Conservation (phyloP, 2,888 invertebrate genomes). For the Sinotaia quadrata region DNA sequence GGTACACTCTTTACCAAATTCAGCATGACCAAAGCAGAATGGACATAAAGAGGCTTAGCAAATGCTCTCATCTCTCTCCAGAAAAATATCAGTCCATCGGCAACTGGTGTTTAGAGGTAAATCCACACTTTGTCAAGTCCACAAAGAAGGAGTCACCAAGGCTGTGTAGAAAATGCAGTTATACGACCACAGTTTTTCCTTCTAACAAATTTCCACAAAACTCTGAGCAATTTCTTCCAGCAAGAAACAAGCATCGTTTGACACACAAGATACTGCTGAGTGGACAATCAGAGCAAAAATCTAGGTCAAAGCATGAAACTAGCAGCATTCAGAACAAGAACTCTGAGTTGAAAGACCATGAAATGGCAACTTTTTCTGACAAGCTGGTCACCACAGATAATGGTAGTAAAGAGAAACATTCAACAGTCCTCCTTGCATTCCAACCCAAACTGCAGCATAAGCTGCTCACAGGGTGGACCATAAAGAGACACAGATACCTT, state of each 20-base stretch:
- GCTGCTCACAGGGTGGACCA: slow-evolving; percentile 22
- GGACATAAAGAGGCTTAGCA: slow-evolving; percentile 24
- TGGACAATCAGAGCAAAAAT: neutral
- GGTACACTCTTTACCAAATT: slow-evolving; percentile 38
- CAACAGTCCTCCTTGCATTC: slow-evolving; percentile 8
- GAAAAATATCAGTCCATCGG: slow-evolving; percentile 54
- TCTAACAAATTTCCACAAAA: slow-evolving; percentile 21
- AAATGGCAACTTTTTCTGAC: slow-evolving; percentile 15
- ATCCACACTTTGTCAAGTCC: slow-evolving; percentile 26
- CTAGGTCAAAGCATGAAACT: too few relatives aligned
- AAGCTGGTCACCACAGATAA: slow-evolving; percentile 24
- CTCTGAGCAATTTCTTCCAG: too few relatives aligned
- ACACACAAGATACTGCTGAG: too few relatives aligned
- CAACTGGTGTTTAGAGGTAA: slow-evolving; percentile 38
- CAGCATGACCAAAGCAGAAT: slow-evolving; percentile 39
- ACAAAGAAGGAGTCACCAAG: slow-evolving; percentile 26
- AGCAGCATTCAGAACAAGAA: too few relatives aligned
- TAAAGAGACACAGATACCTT: too few relatives aligned
- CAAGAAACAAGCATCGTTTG: too few relatives aligned
- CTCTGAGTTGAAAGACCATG: too few relatives aligned
- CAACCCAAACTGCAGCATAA: slow-evolving; percentile 17
- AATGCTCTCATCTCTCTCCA: slow-evolving; percentile 42
- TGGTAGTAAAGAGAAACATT: slow-evolving; percentile 22
- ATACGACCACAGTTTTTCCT: slow-evolving; percentile 26
- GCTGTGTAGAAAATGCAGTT: slow-evolving; percentile 25